These are phyloP conservation scores for Heterohyrax brucei DNA, from an alignment of 2,797 vertebrate species.

Conservation along the genomic window DNA sequence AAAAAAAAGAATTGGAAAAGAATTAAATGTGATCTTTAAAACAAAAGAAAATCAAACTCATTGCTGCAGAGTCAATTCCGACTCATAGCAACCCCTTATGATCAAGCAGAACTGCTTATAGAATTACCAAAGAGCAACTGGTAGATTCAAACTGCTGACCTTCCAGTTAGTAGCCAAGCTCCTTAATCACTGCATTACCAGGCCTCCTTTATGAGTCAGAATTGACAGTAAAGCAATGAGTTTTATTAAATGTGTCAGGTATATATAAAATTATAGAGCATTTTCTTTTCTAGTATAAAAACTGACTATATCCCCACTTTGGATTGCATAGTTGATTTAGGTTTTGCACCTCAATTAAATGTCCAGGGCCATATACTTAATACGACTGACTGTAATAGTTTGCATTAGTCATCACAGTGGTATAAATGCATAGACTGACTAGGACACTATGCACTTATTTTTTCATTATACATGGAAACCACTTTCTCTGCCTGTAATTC, in stretches of 20 bases:
- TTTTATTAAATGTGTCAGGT: background rate
- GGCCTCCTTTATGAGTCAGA: no score
- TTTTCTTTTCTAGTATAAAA: conserved; percentile 71
- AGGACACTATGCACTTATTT: conserved; percentile 66
- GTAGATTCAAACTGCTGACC: no score
- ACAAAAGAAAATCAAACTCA: no score
- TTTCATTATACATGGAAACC: conserved; percentile 63
- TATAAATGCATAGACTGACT: conserved; percentile 56
- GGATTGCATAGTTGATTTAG: conserved; percentile 60
- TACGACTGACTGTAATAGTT: conserved; percentile 56
- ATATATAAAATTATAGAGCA: conserved; percentile 61
- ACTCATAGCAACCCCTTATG: no score
- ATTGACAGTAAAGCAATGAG: no score
- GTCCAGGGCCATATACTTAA: conserved; percentile 67
- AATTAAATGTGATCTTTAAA: background rate
- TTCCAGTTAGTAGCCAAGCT: no score
- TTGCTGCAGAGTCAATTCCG: no score
- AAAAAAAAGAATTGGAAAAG: conserved; percentile 38
- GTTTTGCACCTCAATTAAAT: conserved; percentile 72
- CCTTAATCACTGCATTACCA: no score
- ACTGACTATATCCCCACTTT: conserved; percentile 59
- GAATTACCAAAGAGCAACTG: no score
- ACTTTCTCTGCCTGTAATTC: conserved; percentile 67
- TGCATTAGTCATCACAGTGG: conserved; percentile 69
- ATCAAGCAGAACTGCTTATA: no score